phyloP scores from a whole-genome alignment of 2,797 vertebrate species.

The Rhinatrema bivittatum region DNA sequence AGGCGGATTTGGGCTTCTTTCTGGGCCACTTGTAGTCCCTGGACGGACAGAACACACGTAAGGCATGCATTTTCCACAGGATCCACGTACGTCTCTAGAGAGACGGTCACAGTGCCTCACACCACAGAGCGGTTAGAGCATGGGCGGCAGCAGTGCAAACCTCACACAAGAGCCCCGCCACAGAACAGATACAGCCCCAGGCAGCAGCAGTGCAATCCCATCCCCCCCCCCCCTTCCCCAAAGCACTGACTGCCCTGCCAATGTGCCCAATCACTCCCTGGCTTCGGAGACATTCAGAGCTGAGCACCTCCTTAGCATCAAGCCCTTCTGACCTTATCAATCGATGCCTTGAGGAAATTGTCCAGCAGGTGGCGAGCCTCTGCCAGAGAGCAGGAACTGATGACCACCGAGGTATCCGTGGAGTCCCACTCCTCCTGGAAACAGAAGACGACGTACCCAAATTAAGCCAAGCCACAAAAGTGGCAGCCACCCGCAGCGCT shows the following conservation, averaged over 20 bases:
- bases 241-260: too few species aligned
- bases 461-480: not conserved
- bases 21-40: constrained; percentile 92
- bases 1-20: constrained; percentile 89
- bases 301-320: too few species aligned
- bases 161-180: too few species aligned
- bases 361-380: constrained; percentile 92
- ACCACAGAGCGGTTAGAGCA: too few species aligned
- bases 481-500: rapidly evolving
- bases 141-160: too few species aligned
- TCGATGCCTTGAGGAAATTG: constrained; percentile 92
- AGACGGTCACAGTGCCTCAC: too few species aligned
- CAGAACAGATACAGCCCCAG: too few species aligned
- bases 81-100: not conserved
- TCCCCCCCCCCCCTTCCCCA: too few species aligned
- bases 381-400: constrained; percentile 91
- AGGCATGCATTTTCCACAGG: not conserved
- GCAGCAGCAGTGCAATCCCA: too few species aligned
- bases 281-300: too few species aligned
- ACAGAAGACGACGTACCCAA: rapidly evolving
- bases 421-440: constrained; percentile 91
- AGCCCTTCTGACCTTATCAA: constrained; percentile 87
- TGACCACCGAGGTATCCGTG: constrained; percentile 92
- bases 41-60: not conserved
- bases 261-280: too few species aligned